Base-by-base conservation (phyloP, 1,140 invertebrate species). In the Stratiolaelaps scimitus region DNA sequence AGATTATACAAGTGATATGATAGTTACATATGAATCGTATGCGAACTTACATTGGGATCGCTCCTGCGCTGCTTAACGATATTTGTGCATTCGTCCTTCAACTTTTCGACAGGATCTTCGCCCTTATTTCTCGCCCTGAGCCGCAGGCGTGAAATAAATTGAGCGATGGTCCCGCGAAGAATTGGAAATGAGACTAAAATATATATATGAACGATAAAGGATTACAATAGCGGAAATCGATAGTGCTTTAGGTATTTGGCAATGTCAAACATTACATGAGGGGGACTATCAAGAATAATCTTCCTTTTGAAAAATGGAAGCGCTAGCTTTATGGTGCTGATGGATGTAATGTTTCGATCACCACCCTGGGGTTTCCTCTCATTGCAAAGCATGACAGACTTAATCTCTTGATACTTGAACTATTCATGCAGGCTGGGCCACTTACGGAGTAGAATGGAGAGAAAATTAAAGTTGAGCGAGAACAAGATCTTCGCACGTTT, bases 121-220 rank as follows among this genome's bases (percentile, higher is more conserved):
- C 53, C 53, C 26, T 26, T 34, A 60, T 60, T 60, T 34, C 10
- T n/a, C 15, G 53, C 53, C 34, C 2, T n/a, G 13, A 60, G 20
- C 2, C 53, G 53, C 13, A 1, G 20, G 4, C 26, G 19, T 4
- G 53, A 29, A 13, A 20, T 23, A 26, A 26, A 34, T 23, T 26
- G 20, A 17, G 26, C 53, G 15, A 60, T n/a, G 15, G 15, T 60
- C 53, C 26, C 26, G 17, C 23, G 34, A 26, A 60, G 20, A 13
- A 60, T 23, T 17, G 53, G 53, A 10, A 60, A 60, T 15, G 53
- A 60, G 23, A 60, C 53, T 60, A 23, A 26, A 26, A 60, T n/a
- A n/a, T n/a, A n/a, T n/a, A 15, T 13, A 45, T 45, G 13, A 13
- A 45, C 13, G 13, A 20, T 20, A 48, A 23, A 23, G 7, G 15